Evolutionary conservation across 2,888 invertebrate genomes (phyloP).

Genomic region (Hermaeophaga mercurialis): DNA sequence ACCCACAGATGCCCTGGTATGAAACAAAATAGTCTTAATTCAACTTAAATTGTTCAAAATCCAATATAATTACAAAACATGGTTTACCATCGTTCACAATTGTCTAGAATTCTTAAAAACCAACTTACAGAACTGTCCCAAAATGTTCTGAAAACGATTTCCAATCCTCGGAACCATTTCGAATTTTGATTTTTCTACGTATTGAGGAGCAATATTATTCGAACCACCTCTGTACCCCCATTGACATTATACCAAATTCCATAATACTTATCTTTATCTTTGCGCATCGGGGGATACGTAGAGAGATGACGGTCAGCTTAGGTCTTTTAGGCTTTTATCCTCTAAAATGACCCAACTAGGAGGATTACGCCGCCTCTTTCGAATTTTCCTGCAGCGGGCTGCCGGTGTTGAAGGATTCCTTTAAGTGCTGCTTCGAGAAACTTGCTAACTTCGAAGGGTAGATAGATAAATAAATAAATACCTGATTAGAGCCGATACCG

Average conservation of each 20-base stretch:
- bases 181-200: too few relatives aligned
- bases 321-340: constrained; percentile 39
- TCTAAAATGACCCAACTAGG: constrained; percentile 34
- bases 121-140: too few relatives aligned
- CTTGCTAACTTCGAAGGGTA: neutral
- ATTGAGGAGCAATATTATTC: too few relatives aligned
- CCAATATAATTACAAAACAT: too few relatives aligned
- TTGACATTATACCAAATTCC: constrained; percentile 51
- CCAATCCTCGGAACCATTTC: too few relatives aligned
- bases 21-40: too few relatives aligned
- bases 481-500: constrained; percentile 14
- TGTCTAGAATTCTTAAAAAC: too few relatives aligned
- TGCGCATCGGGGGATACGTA: constrained; percentile 49
- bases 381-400: constrained; percentile 20
- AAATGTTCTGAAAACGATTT: too few relatives aligned
- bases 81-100: too few relatives aligned
- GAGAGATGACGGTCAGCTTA: constrained; percentile 52
- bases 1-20: too few relatives aligned
- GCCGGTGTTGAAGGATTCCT: constrained; percentile 5
- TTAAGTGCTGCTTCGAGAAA: neutral
- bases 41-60: too few relatives aligned
- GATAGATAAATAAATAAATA: constrained; percentile 18
- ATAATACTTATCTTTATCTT: constrained; percentile 54
- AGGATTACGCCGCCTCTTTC: constrained; percentile 40
- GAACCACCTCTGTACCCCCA: constrained; percentile 20